A percentile compares a stretch with the other conserved stretches of the same genome.
Evolutionary conservation across 2,797 vertebrate species (phyloP).

Genomic region (Phalloptychus januarius): DNA sequence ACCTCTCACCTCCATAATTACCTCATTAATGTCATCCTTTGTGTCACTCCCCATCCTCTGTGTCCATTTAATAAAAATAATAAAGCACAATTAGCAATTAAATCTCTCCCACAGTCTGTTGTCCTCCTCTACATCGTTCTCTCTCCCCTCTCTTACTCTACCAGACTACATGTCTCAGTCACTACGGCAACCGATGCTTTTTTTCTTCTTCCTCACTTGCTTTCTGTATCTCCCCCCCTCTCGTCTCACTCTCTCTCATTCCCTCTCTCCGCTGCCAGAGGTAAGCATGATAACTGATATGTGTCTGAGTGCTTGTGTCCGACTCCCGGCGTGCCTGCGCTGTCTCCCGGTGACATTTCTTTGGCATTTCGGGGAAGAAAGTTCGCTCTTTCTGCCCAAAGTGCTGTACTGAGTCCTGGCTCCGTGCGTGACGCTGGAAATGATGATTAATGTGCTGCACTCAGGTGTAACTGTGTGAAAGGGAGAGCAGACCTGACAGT

Average conservation of each 20-base stretch:
- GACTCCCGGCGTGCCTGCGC: constrained; percentile 36
- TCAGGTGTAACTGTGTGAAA: constrained; percentile 64
- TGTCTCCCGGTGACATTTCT: constrained; percentile 64
- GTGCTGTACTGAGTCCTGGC: constrained; percentile 56
- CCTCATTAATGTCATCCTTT: constrained; percentile 63
- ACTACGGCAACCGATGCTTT: constrained; percentile 87
- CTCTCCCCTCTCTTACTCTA: constrained; percentile 62
- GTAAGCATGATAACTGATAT: constrained; percentile 83
- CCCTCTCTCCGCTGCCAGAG: constrained; percentile 83
- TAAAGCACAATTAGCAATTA: constrained; percentile 84
- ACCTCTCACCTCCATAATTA: constrained; percentile 50
- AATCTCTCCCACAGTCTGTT: constrained; percentile 75
- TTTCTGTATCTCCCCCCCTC: constrained; percentile 73
- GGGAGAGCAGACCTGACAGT: constrained; percentile 29
- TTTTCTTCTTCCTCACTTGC: constrained; percentile 66
- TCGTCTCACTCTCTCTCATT: constrained; percentile 78
- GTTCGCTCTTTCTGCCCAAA: constrained; percentile 64
- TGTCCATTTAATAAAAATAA: constrained; percentile 78
- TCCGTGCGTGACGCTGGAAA: constrained; percentile 58
- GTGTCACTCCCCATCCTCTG: constrained; percentile 64
- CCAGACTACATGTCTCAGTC: constrained; percentile 83
- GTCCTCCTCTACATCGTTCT: constrained; percentile 58
- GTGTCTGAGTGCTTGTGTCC: constrained; percentile 57
- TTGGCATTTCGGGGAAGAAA: constrained; percentile 67
- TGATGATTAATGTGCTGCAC: constrained; percentile 65